Percentiles rank a stretch among this genome's conserved stretches.
Conservation (phyloP, 2,113 vertebrate genomes). For the Puffinus mauretanicus region DNA sequence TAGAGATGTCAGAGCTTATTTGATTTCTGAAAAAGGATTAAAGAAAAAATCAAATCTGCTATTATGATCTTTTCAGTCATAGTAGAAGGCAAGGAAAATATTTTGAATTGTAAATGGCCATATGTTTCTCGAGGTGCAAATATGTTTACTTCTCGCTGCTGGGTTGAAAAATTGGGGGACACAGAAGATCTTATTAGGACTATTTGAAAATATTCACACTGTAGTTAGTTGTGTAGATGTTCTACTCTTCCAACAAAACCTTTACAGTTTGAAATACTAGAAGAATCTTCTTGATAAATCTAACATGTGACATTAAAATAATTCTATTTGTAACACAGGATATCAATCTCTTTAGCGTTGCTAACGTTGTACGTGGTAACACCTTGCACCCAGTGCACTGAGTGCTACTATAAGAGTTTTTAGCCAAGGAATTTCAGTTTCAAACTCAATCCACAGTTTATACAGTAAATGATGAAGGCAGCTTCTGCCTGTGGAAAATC, state of each 20-base stretch:
- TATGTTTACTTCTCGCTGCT: neutral
- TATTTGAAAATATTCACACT: neutral
- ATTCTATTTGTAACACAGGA: neutral
- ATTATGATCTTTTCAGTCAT: conserved; percentile 1
- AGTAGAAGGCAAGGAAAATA: neutral
- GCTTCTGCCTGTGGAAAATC: neutral
- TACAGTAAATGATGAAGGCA: neutral
- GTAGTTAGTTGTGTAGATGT: neutral
- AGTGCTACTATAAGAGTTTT: neutral
- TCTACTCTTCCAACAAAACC: neutral
- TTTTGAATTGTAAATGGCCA: neutral
- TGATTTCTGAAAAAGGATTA: conserved; percentile 57
- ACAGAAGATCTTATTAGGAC: neutral
- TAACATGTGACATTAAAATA: neutral
- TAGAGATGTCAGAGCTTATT: conserved; percentile 52
- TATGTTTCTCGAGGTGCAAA: neutral
- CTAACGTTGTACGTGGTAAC: neutral
- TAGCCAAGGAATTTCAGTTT: neutral
- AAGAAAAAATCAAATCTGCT: conserved; percentile 59
- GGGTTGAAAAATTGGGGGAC: neutral
- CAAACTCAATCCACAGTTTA: neutral
- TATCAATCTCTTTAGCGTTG: neutral
- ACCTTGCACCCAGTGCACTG: neutral
- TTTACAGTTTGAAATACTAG: neutral
- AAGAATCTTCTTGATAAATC: neutral